Evolutionary conservation across 2,797 vertebrate species (phyloP).

Genomic region (Onychomys arenicola): DNA sequence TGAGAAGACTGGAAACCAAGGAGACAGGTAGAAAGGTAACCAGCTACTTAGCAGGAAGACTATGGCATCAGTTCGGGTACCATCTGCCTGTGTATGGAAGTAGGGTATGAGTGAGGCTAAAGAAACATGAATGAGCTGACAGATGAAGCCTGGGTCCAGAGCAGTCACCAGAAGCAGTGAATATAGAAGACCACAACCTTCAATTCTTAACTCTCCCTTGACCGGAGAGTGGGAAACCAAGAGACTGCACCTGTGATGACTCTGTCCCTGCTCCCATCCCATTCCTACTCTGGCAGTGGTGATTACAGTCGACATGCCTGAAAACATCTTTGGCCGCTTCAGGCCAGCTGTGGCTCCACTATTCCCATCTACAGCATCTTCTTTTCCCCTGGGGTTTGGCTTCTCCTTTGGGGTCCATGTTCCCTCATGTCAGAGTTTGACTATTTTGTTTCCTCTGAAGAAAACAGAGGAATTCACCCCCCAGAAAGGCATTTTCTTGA

Average conservation of each 20-base stretch:
- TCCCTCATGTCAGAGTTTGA: background rate
- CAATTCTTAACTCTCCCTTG: background rate
- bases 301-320: background rate
- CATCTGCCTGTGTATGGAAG: background rate
- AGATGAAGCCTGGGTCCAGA: background rate
- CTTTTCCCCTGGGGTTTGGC: background rate
- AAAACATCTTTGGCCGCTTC: background rate
- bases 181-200: background rate
- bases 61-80: background rate
- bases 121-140: background rate
- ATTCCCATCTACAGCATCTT: background rate
- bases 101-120: background rate
- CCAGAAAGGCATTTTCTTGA: constrained; percentile 75
- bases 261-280: background rate
- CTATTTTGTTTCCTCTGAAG: background rate
- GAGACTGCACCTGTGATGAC: background rate
- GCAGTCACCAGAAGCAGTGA: background rate
- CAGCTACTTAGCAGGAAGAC: background rate
- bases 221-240: background rate
- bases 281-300: background rate
- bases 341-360: background rate
- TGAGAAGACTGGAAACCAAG: background rate
- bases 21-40: background rate
- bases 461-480: constrained; percentile 56
- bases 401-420: background rate